These are phyloP conservation scores for Macrosiphum euphorbiae DNA, from an alignment of 2,888 invertebrate genomes.

Conservation along the genomic window DNA sequence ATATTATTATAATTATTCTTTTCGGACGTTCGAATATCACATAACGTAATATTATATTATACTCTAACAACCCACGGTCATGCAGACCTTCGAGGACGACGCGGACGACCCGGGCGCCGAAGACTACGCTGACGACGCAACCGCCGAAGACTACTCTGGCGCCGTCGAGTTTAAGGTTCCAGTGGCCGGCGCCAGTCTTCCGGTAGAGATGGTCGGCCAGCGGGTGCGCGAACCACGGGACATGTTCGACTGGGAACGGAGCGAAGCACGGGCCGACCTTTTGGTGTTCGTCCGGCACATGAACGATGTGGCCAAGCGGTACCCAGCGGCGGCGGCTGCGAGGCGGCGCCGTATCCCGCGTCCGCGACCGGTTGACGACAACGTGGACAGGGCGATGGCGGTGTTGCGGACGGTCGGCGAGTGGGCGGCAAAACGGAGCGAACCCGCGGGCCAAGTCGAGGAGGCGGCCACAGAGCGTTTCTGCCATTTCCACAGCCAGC, in stretches of 20 bases:
- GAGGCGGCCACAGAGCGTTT: neutral
- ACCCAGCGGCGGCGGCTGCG: neutral
- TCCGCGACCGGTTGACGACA: neutral
- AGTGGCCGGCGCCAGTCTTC: neutral
- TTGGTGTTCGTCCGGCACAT: neutral
- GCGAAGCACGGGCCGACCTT: neutral
- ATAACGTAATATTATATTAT: too few relatives aligned
- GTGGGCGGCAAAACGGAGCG: neutral
- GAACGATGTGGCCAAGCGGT: neutral
- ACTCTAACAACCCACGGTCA: too few relatives aligned
- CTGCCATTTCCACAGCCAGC: neutral
- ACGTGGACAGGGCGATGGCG: neutral
- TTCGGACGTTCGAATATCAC: too few relatives aligned
- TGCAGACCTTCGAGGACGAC: too few relatives aligned
- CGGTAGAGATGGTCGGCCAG: neutral
- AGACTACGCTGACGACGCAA: neutral
- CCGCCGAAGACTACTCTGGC: too few relatives aligned
- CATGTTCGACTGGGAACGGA: slow-evolving; percentile 3
- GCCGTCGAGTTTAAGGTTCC: neutral
- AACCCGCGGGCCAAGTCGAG: neutral
- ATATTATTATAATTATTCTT: too few relatives aligned
- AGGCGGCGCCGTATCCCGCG: neutral
- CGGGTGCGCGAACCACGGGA: neutral
- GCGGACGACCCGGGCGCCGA: too few relatives aligned
- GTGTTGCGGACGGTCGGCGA: neutral